Evolutionary conservation across 2,888 invertebrate species (phyloP), one percentile per base, ranked within the genome.

Genomic region (Dryococelus australis): DNA sequence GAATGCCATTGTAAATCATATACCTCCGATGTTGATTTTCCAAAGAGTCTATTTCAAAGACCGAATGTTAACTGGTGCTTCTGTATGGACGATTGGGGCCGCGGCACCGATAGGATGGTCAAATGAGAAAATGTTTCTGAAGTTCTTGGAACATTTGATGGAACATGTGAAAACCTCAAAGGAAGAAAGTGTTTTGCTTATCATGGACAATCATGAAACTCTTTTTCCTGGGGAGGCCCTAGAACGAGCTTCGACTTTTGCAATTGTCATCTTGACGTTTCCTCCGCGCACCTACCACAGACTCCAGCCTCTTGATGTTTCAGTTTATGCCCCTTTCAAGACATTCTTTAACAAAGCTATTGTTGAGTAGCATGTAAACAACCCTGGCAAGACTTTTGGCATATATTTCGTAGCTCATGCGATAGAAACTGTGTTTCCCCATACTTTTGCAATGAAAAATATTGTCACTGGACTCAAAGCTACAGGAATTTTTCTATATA

Each of bases 181-280:
- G 43, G 83, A 83, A 28, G 83, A 83, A 83, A 26, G 43, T 43
- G 20, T 83, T 83, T 27, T 35, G 12, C 83, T 83, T 13, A 43
- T 83, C 43, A 27, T 83, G 28, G 83, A 83, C 43, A 83, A 83
- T 83, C 83, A 83, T 83, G 28, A 83, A 81, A 83, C 83, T 35
- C 27, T 26, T 43, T 43, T 83, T 8, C 26, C 83, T 83, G 83
- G n/a, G 27, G 83, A 83, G 83, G 28, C 24, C 24, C 12, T 83
- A 6, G 83, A 83, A 43, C 28, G 24, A 16, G 83, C 83, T 83
- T 83, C 83, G 13, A 43, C 16, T 83, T 26, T 27, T 83, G 28
- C 27, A 0, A 83, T 83, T 83, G 83, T 81, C 20, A 81, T 81
- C 16, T 9, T 81, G 28, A 81, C 81, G 4, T 81, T 81, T 35